Conservation (phyloP, 2,113 vertebrate species). For the Paradoxurus hermaphroditus region DNA sequence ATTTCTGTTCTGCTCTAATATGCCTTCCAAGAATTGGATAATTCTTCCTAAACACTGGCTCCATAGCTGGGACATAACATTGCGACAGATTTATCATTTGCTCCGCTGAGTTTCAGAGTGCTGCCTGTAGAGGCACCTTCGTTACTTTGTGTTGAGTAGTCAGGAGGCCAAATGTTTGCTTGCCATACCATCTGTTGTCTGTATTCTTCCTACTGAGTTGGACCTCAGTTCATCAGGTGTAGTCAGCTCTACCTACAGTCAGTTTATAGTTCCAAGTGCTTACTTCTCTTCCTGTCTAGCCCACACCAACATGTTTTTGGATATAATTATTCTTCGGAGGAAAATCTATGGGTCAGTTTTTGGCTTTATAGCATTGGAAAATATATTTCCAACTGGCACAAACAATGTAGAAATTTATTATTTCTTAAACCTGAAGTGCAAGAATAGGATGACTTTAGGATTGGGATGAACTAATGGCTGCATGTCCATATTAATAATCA, state of each 20-base stretch:
- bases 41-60: slow-evolving; percentile 26
- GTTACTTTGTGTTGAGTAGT: slow-evolving; percentile 43
- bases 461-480: neutral
- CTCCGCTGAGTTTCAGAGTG: slow-evolving; percentile 55
- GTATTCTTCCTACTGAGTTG: slow-evolving; percentile 19
- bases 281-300: neutral
- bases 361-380: neutral
- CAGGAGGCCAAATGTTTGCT: slow-evolving; percentile 62
- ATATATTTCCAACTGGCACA: neutral
- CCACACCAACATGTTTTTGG: neutral
- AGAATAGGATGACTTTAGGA: neutral
- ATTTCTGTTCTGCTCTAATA: slow-evolving; percentile 3
- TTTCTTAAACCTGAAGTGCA: neutral
- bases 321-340: neutral
- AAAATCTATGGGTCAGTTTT: neutral
- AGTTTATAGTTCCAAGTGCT: neutral
- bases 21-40: neutral
- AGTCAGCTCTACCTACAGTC: neutral
- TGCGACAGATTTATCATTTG: slow-evolving; percentile 56
- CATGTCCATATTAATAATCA: neutral
- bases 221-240: neutral
- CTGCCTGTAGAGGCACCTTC: slow-evolving; percentile 48
- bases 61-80: neutral
- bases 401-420: neutral
- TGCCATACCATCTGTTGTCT: slow-evolving; percentile 59